Evolutionary conservation across 2,797 vertebrate genomes (phyloP).

Genomic region (Falco columbarius): DNA sequence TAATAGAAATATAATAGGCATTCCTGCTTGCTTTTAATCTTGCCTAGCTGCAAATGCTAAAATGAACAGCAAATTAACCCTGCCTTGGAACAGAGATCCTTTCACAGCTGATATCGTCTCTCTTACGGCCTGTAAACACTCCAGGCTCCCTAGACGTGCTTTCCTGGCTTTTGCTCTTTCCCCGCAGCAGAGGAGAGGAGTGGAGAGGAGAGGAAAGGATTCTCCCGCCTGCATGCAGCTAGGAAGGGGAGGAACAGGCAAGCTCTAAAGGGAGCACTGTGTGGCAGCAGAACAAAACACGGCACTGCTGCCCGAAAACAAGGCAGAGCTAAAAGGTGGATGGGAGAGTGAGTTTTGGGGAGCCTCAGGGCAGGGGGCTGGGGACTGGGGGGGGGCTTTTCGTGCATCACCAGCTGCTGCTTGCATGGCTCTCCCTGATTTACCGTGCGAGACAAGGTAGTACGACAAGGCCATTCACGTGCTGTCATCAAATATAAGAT

Average conservation of each 20-base stretch:
- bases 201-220: not conserved
- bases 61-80: constrained; percentile 81
- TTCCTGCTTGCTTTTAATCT: constrained; percentile 79
- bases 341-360: not conserved
- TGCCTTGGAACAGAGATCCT: constrained; percentile 75
- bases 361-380: rapidly evolving
- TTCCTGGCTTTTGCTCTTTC: constrained; percentile 65
- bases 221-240: constrained; percentile 56
- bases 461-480: constrained; percentile 72
- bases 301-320: not conserved
- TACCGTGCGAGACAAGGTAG: constrained; percentile 49
- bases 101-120: constrained; percentile 77
- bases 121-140: constrained; percentile 73
- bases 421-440: constrained; percentile 36
- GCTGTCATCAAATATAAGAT: constrained; percentile 76
- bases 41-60: constrained; percentile 74
- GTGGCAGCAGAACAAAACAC: constrained; percentile 49
- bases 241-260: constrained; percentile 46
- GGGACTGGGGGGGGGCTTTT: not conserved
- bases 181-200: constrained; percentile 36
- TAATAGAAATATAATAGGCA: constrained; percentile 82
- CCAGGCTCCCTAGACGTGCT: constrained; percentile 62
- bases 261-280: constrained; percentile 65
- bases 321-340: constrained; percentile 38
- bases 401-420: constrained; percentile 52